Base-by-base conservation (phyloP, 2,797 vertebrate genomes). In the Muraenolepis orangiensis region DNA sequence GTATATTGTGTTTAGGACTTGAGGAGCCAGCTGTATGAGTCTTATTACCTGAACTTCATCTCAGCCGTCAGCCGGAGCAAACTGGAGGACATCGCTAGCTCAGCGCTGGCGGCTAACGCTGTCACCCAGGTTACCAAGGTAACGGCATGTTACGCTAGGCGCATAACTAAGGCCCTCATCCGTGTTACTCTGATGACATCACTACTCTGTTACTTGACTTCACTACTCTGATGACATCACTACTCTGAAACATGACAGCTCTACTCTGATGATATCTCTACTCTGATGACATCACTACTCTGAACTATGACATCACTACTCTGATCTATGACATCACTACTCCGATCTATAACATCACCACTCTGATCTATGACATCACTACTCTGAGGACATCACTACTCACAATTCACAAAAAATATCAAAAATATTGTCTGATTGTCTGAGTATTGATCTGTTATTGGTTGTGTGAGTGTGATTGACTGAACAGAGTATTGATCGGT, bases 51-150 rank as follows among this genome's bases (percentile, higher is more conserved):
- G 91, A 99, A 99, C 91, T 99, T 99, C 88, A 98, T 98, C 93
- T 99, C 97, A 71, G 98, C 97, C 76, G 98, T 99, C 92, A 98
- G 97, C 6, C 94, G 97, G 86, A 98, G 97, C 93, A 98, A 98
- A 92, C 89, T 99, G 85, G 98, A 99, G 92, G 97, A 99, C 88
- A 96, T 99, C 86, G 98, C 98, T 87, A 96, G 96, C 84, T 96
- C 97, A 72, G 97, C 98, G 66, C 92, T 99, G 77, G 92, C 95
- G 11, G 95, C 98, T 28, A 99, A 96, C 86, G 96, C 96, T 23
- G 96, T 99, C 81, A 91, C 87, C 75, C 98, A 96, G 84, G 96
- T 99, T 80, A 95, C 96, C 86, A 99, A 99, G 96, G 98, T 99
- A 84, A 91, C 89, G 0, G 16, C 20, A 13, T 10, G 11, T 12